A percentile compares a stretch with the other conserved stretches of the same genome.
Conservation (phyloP, 2,888 invertebrate genomes). For the Sesia apiformis region DNA sequence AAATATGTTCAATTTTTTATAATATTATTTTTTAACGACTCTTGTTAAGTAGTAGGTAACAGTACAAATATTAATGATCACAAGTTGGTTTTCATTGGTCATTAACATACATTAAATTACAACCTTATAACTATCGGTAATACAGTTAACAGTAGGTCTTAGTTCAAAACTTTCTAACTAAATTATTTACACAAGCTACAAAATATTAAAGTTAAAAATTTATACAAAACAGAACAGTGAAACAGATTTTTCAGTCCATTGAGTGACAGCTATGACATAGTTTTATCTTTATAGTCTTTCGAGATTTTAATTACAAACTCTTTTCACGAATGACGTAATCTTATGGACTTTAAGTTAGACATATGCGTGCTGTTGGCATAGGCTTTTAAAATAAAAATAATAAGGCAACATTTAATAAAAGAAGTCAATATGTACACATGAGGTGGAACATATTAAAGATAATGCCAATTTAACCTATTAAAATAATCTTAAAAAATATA, state of each 20-base stretch:
- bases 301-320: too few species aligned
- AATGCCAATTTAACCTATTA: too few species aligned
- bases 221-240: slow-evolving; percentile 6
- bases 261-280: too few species aligned
- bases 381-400: too few species aligned
- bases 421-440: too few species aligned
- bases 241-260: not conserved
- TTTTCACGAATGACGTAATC: too few species aligned
- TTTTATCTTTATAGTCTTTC: too few species aligned
- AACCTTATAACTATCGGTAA: slow-evolving; percentile 61
- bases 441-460: too few species aligned
- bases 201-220: slow-evolving; percentile 8
- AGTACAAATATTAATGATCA: slow-evolving; percentile 77
- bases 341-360: too few species aligned
- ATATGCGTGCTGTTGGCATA: too few species aligned
- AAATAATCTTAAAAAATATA: too few species aligned
- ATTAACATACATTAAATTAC: slow-evolving; percentile 74
- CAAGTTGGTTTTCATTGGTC: slow-evolving; percentile 77
- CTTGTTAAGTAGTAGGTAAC: slow-evolving; percentile 75
- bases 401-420: too few species aligned
- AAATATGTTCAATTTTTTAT: slow-evolving; percentile 73
- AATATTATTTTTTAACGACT: slow-evolving; percentile 75
- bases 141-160: slow-evolving; percentile 69
- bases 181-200: slow-evolving; percentile 43
- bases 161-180: slow-evolving; percentile 42